Conservation (phyloP, 2,888 invertebrate genomes). For the Conus canariensis region DNA sequence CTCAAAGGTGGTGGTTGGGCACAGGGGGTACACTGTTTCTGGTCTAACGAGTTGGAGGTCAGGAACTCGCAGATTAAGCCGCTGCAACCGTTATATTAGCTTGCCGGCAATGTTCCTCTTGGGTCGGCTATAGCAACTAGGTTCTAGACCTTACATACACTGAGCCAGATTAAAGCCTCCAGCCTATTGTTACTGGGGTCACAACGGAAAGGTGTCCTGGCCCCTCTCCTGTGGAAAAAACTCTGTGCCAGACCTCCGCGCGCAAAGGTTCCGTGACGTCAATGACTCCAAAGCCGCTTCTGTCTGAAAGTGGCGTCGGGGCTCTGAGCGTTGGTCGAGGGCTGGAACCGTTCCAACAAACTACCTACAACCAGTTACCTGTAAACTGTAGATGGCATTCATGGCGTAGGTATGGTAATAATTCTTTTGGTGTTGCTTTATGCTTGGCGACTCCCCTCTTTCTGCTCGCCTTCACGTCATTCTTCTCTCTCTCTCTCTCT, state of each 20-base stretch:
- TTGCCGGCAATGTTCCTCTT: neutral
- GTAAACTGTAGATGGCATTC: constrained; percentile 13
- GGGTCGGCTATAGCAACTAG: constrained; percentile 25
- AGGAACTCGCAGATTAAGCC: constrained; percentile 8
- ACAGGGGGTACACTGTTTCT: neutral
- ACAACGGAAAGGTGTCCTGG: neutral
- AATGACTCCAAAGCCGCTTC: constrained; percentile 20
- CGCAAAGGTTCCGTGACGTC: neutral
- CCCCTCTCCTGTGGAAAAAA: neutral
- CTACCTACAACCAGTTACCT: neutral
- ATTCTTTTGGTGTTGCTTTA: neutral
- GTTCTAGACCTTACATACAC: constrained; percentile 12
- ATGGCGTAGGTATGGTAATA: neutral
- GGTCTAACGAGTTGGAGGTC: neutral
- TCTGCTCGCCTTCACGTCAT: too few species aligned
- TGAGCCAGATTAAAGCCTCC: constrained; percentile 19
- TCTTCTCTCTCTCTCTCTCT: too few species aligned
- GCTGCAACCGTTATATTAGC: constrained; percentile 12
- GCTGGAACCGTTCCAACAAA: neutral
- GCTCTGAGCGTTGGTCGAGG: neutral
- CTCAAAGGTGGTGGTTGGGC: neutral
- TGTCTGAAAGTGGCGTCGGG: neutral
- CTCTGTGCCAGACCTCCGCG: neutral
- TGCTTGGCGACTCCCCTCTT: too few species aligned
- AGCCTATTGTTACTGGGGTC: constrained; percentile 23